Percentiles rank a stretch among this genome's conserved stretches.
phyloP scores from a whole-genome alignment of 1,140 invertebrate species.

The Drosophila pallidifrons region DNA sequence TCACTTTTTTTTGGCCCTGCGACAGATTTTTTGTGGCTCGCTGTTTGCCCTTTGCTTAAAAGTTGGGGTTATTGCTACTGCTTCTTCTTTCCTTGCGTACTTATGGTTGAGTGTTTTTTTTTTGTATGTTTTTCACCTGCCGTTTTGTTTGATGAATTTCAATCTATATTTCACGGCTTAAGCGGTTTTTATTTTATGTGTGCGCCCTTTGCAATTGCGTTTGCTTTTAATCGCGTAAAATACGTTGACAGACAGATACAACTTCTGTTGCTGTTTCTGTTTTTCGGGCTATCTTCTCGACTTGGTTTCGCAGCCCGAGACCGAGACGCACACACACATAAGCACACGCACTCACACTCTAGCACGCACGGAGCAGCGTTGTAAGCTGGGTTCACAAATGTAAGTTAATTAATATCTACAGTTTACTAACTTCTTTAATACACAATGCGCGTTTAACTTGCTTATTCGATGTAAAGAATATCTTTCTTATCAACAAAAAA shows the following conservation, averaged over 20 bases:
- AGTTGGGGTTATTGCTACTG: slow-evolving; percentile 15
- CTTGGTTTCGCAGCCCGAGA: slow-evolving; percentile 37
- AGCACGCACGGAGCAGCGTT: slow-evolving; percentile 18
- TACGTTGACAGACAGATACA: slow-evolving; percentile 48
- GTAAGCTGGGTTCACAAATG: slow-evolving; percentile 29
- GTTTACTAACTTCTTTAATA: not conserved
- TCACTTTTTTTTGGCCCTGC: slow-evolving; percentile 23
- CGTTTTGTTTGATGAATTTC: slow-evolving; percentile 23
- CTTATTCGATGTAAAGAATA: slow-evolving; percentile 8
- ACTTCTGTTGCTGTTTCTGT: slow-evolving; percentile 35
- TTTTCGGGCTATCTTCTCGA: slow-evolving; percentile 43
- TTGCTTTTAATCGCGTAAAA: slow-evolving; percentile 42
- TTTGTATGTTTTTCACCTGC: not conserved
- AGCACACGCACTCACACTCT: not conserved
- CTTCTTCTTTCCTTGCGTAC: not conserved
- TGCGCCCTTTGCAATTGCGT: slow-evolving; percentile 25
- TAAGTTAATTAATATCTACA: slow-evolving; percentile 17
- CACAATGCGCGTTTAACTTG: slow-evolving; percentile 8
- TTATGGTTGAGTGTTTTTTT: slow-evolving; percentile 17
- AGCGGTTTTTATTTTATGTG: not conserved
- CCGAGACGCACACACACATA: slow-evolving; percentile 30
- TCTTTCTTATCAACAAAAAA: slow-evolving; percentile 45
- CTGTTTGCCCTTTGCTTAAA: slow-evolving; percentile 20
- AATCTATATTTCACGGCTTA: slow-evolving; percentile 5
- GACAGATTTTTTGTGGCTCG: slow-evolving; percentile 25